These are phyloP conservation scores for Phyllotreta striolata DNA, from an alignment of 2,888 invertebrate genomes.

Conservation along the genomic window DNA sequence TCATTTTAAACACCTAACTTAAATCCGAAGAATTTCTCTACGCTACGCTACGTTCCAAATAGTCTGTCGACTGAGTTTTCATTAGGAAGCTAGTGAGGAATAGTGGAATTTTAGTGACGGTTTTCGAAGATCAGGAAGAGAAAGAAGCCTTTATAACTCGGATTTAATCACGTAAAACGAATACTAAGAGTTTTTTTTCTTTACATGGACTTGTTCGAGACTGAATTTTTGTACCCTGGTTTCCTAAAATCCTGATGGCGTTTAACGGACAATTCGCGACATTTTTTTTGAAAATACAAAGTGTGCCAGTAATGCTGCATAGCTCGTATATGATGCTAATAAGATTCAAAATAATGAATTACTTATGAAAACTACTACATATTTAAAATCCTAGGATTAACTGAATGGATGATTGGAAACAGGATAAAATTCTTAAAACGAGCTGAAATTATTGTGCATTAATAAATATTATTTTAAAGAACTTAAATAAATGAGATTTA, in stretches of 20 bases:
- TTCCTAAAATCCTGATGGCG: conserved; percentile 24
- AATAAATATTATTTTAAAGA: too few relatives aligned
- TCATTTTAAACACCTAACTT: conserved; percentile 3
- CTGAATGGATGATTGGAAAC: too few relatives aligned
- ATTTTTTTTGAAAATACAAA: too few relatives aligned
- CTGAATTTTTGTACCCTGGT: conserved; percentile 31
- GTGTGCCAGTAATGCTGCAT: too few relatives aligned
- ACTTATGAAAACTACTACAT: too few relatives aligned
- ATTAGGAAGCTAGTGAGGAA: conserved; percentile 30
- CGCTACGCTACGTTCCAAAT: conserved; percentile 22
- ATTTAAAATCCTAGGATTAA: too few relatives aligned
- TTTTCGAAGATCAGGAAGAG: conserved; percentile 23
- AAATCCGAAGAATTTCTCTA: conserved; percentile 16
- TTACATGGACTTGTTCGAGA: conserved; percentile 26
- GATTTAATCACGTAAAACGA: conserved; percentile 18
- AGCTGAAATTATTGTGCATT: too few relatives aligned
- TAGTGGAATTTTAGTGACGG: conserved; percentile 24
- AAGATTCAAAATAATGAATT: too few relatives aligned
- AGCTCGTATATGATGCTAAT: too few relatives aligned
- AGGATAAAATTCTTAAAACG: too few relatives aligned
- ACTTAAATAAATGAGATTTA: too few relatives aligned
- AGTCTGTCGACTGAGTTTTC: conserved; percentile 16
- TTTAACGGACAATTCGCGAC: not conserved
- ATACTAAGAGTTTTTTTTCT: conserved; percentile 20
- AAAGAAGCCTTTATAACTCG: conserved; percentile 9